These are phyloP conservation scores for Hippocampus guttulatus DNA, from an alignment of 2,113 vertebrate genomes.

Conservation along the genomic window DNA sequence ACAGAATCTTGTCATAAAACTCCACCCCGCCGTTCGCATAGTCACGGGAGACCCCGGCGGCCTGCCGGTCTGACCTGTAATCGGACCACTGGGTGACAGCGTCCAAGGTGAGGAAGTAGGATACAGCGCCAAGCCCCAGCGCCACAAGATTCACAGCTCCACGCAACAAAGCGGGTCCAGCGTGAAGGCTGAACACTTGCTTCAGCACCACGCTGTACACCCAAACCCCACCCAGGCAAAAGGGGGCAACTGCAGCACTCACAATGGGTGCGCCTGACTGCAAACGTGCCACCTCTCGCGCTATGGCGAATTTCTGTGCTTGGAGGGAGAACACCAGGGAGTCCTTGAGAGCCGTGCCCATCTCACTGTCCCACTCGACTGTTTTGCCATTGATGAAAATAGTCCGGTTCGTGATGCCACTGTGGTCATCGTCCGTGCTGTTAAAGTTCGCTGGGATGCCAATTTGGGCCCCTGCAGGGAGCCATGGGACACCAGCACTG, in stretches of 20 bases:
- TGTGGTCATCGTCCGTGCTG: slow-evolving; percentile 58
- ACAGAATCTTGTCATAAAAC: slow-evolving; percentile 88
- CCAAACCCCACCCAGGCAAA: slow-evolving; percentile 78
- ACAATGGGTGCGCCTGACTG: slow-evolving; percentile 68
- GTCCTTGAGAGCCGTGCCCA: slow-evolving; percentile 73
- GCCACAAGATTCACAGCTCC: slow-evolving; percentile 69
- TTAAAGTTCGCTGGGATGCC: slow-evolving; percentile 87
- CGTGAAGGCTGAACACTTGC: slow-evolving; percentile 76
- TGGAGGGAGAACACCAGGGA: slow-evolving; percentile 76
- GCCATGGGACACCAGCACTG: slow-evolving; percentile 82
- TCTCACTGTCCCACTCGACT: slow-evolving; percentile 78
- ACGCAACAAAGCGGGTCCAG: slow-evolving; percentile 64
- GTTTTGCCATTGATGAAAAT: slow-evolving; percentile 76
- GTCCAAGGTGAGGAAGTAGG: slow-evolving; percentile 74
- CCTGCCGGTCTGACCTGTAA: slow-evolving; percentile 74
- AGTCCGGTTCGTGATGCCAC: slow-evolving; percentile 70
- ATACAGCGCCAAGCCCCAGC: slow-evolving; percentile 68
- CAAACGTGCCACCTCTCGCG: slow-evolving; percentile 79
- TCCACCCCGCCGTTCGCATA: slow-evolving; percentile 85
- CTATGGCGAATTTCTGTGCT: slow-evolving; percentile 87
- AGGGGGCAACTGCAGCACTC: slow-evolving; percentile 73
- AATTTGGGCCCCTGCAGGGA: slow-evolving; percentile 78
- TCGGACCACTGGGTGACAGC: slow-evolving; percentile 78
- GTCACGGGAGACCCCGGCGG: slow-evolving; percentile 74
- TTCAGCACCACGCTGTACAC: slow-evolving; percentile 74